Conservation (phyloP, 2,113 vertebrate species). For the Serilophus lunatus region DNA sequence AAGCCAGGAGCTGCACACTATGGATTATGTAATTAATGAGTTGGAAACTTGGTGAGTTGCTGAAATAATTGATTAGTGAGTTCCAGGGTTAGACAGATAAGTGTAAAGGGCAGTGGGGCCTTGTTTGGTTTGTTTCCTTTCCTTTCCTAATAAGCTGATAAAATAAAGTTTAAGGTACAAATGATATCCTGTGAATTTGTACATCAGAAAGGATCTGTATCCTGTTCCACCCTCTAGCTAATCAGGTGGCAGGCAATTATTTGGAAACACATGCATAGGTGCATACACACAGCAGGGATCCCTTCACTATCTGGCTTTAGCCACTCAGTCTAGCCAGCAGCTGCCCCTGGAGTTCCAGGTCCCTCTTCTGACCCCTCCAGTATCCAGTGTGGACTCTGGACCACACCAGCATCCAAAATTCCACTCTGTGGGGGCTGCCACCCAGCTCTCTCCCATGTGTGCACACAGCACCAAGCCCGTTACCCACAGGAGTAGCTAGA, state of each 20-base stretch:
- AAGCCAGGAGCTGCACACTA: rapidly evolving
- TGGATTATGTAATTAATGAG: not conserved
- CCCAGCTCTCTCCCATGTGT: rapidly evolving
- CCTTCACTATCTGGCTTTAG: not conserved
- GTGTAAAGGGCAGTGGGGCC: not conserved
- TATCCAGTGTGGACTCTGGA: not conserved
- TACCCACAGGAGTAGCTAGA: not conserved
- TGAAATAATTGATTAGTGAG: not conserved
- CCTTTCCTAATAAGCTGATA: not conserved
- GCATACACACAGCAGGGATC: rapidly evolving
- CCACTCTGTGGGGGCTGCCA: not conserved
- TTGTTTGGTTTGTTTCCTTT: not conserved
- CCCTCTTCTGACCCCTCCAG: not conserved
- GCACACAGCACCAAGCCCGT: rapidly evolving
- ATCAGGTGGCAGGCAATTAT: rapidly evolving
- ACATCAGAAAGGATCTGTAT: rapidly evolving
- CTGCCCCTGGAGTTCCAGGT: not conserved
- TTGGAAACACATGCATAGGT: not conserved
- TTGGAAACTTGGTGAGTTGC: not conserved
- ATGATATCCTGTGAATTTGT: not conserved
- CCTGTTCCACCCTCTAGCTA: not conserved
- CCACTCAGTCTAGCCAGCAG: not conserved
- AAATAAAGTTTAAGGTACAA: not conserved
- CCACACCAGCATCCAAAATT: rapidly evolving
- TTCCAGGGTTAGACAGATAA: rapidly evolving